These are phyloP conservation scores for Morpho deidamia DNA, from an alignment of 2,888 invertebrate species.

Conservation along the genomic window DNA sequence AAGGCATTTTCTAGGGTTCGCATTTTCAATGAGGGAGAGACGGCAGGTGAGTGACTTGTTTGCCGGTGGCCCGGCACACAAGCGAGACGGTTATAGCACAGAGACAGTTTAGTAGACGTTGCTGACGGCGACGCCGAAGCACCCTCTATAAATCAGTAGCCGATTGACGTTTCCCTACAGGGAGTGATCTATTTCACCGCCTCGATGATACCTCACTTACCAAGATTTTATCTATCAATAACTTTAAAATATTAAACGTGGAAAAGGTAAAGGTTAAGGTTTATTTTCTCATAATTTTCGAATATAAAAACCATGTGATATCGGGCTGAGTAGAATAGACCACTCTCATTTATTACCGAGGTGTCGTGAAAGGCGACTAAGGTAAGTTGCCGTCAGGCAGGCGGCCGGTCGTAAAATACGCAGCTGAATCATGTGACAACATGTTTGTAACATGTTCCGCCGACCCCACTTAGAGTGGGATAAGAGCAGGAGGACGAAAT, in stretches of 20 bases:
- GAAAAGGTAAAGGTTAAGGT: no score
- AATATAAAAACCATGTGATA: no score
- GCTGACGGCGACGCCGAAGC: constrained; percentile 47
- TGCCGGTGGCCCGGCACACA: constrained; percentile 61
- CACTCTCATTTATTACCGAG: no score
- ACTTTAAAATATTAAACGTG: neutral
- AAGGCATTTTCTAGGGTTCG: constrained; percentile 68
- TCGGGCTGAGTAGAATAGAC: no score
- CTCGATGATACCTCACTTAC: constrained; percentile 67
- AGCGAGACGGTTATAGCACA: constrained; percentile 47
- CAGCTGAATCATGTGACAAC: no score
- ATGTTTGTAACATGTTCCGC: no score
- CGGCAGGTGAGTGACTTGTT: constrained; percentile 77
- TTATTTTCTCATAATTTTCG: no score
- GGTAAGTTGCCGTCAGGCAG: no score
- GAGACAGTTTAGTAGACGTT: constrained; percentile 62
- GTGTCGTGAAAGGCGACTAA: no score
- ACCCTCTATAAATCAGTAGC: constrained; percentile 71
- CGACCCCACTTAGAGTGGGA: no score
- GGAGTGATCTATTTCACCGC: constrained; percentile 75
- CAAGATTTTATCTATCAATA: constrained; percentile 50
- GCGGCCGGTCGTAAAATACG: no score
- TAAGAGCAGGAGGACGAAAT: no score
- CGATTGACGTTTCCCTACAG: constrained; percentile 76
- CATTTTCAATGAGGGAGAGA: constrained; percentile 69